These are phyloP conservation scores for Ypsolopha scabrella DNA, from an alignment of 2,888 invertebrate genomes.

Conservation along the genomic window DNA sequence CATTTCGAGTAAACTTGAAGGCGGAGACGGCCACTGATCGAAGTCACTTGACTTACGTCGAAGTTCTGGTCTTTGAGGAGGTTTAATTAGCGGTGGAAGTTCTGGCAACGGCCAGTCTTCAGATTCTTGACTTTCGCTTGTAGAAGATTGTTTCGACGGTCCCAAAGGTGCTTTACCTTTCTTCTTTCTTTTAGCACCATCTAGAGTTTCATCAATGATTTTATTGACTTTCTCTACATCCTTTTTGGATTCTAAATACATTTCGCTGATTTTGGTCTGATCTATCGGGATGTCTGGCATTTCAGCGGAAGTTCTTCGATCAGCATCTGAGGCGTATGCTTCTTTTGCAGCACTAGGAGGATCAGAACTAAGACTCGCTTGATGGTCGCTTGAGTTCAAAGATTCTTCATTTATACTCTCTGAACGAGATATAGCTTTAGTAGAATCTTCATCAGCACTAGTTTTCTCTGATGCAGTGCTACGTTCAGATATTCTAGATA, in stretches of 20 bases:
- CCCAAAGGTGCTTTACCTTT: conserved; percentile 25
- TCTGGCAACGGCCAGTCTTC: conserved; percentile 84
- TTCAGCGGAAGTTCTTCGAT: conserved; percentile 85
- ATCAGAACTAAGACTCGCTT: conserved; percentile 87
- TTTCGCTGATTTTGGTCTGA: conserved; percentile 70
- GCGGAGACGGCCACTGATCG: conserved; percentile 86
- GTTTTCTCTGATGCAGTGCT: conserved; percentile 91
- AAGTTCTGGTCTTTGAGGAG: conserved; percentile 25
- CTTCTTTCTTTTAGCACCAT: conserved; percentile 8
- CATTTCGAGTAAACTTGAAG: conserved; percentile 77
- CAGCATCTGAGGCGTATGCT: conserved; percentile 83
- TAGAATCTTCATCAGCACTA: conserved; percentile 87
- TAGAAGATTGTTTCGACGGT: conserved; percentile 45
- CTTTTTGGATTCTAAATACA: conserved; percentile 66
- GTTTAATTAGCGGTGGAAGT: conserved; percentile 71
- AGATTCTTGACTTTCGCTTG: conserved; percentile 78
- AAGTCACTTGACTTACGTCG: conserved; percentile 74
- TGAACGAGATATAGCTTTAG: conserved; percentile 86
- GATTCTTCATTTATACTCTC: conserved; percentile 89
- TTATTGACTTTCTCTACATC: conserved; percentile 47
- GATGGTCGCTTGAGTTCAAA: conserved; percentile 85
- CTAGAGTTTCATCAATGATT: conserved; percentile 26
- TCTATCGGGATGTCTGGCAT: conserved; percentile 89
- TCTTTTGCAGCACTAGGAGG: conserved; percentile 81
- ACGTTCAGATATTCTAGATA: conserved; percentile 88